Evolutionary conservation across 1,140 invertebrate species (phyloP), one percentile per base, ranked within the genome.

Genomic region (Drosophila bipectinata): DNA sequence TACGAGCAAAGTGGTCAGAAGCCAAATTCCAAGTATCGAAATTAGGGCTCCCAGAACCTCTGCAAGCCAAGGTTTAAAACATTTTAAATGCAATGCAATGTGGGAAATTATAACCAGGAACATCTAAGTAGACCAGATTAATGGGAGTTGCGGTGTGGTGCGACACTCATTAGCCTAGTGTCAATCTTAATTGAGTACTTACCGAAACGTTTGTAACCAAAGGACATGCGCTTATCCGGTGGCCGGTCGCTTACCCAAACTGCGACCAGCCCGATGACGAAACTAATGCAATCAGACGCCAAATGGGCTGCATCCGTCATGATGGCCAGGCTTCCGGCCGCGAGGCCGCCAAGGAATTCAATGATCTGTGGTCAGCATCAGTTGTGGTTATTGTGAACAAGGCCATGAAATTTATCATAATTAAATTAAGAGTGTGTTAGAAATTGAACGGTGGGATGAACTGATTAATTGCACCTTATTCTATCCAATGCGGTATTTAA

Each of bases 251-350:
- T 94, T 61, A 97, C 92, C 91, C 94, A 95, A 72, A 97, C 94
- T 4, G 96, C 96, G 67, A 96, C 93, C 57, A 97, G 92, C 34
- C 96, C 96, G 51, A 97, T 94, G 44, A 96, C 93, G 92, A 97
- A 97, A 67, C 96, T 96, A 62, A 95, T 94, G 79, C 97, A 95
- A 93, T 97, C 97, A 71, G 95, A 96, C 63, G 97, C 92, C 90
- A 97, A 93, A 93, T 97, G 96, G 30, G 96, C 96, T 26, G 96
- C 96, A 92, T 97, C 96, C 18, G 95, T 95, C 94, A 97, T 96
- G 74, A 97, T 95, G 8, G 97, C 96, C 60, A 97, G 92, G 92
- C 96, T 97, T 82, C 95, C 95, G 14, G 96, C 96, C 30, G 97
- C 89, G 90, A 96, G 95, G 1, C 96, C 96, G 71, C 96, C 96